Conservation (phyloP, 2,888 invertebrate genomes). For the Heliconius hortense region DNA sequence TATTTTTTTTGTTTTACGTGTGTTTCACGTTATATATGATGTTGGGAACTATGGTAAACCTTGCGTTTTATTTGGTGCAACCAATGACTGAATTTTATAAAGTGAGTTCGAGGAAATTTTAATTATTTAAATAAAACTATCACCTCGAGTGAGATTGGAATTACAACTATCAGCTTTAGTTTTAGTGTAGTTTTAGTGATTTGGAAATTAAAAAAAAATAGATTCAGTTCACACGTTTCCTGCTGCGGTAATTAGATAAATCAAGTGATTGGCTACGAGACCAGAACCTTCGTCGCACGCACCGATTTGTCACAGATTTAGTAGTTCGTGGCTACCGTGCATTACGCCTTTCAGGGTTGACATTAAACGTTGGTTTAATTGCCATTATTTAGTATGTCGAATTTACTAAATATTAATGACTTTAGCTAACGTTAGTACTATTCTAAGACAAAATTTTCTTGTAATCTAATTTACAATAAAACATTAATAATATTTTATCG, state of each 20-base stretch:
- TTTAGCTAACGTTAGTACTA: too few relatives aligned
- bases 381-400: background rate
- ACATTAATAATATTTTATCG: background rate
- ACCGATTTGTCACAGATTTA: constrained; percentile 73
- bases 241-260: constrained; percentile 75
- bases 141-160: background rate
- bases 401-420: constrained; percentile 1
- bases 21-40: too few relatives aligned
- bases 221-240: constrained; percentile 60
- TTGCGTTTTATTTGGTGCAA: too few relatives aligned
- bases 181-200: background rate
- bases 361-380: background rate
- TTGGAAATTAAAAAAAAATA: constrained; percentile 19
- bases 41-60: background rate
- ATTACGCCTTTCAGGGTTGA: constrained; percentile 41
- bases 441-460: background rate
- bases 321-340: constrained; percentile 44
- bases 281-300: constrained; percentile 68
- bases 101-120: too few relatives aligned
- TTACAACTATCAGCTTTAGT: too few relatives aligned
- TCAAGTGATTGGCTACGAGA: constrained; percentile 64
- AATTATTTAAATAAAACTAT: too few relatives aligned
- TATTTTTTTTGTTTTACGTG: background rate
- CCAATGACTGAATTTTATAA: too few relatives aligned
- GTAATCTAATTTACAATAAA: background rate